Evolutionary conservation across 2,113 vertebrate genomes (phyloP).

Genomic region (Tachysurus vachellii): DNA sequence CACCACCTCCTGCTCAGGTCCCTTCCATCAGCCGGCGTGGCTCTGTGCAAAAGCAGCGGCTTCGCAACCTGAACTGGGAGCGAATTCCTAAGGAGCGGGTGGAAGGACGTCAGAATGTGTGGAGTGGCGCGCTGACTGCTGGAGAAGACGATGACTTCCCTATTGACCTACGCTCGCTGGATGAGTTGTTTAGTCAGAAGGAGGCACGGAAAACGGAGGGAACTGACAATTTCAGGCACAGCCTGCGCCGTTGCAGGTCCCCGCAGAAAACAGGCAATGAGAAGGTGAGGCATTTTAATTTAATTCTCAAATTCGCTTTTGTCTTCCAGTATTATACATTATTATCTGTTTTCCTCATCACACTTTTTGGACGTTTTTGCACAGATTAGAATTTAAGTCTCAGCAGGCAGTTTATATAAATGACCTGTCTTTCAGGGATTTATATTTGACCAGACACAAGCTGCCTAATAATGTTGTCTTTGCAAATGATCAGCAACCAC

Average conservation of each 20-base stretch:
- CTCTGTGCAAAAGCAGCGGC: slow-evolving; percentile 61
- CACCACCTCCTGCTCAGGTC: slow-evolving; percentile 53
- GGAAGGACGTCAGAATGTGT: slow-evolving; percentile 74
- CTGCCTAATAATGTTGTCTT: background rate
- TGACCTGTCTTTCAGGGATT: background rate
- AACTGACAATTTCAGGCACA: slow-evolving; percentile 57
- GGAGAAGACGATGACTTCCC: slow-evolving; percentile 69
- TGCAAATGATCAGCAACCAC: background rate
- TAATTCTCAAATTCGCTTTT: background rate
- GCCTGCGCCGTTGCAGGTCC: slow-evolving; percentile 61
- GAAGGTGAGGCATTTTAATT: slow-evolving; percentile 62
- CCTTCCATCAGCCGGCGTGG: slow-evolving; percentile 60
- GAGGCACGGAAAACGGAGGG: slow-evolving; percentile 63
- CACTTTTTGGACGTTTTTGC: background rate
- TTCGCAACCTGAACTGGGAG: slow-evolving; percentile 81
- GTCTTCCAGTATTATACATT: background rate
- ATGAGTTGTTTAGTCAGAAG: slow-evolving; percentile 77
- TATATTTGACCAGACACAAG: background rate
- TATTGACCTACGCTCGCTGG: slow-evolving; percentile 75
- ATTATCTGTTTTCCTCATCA: background rate
- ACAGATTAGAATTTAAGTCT: background rate
- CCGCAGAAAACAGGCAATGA: slow-evolving; percentile 63
- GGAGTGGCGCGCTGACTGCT: slow-evolving; percentile 62
- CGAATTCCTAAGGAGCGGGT: slow-evolving; percentile 78
- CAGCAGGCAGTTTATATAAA: background rate